Evolutionary conservation across 2,888 invertebrate species (phyloP).

Genomic region (Andrena fulva): DNA sequence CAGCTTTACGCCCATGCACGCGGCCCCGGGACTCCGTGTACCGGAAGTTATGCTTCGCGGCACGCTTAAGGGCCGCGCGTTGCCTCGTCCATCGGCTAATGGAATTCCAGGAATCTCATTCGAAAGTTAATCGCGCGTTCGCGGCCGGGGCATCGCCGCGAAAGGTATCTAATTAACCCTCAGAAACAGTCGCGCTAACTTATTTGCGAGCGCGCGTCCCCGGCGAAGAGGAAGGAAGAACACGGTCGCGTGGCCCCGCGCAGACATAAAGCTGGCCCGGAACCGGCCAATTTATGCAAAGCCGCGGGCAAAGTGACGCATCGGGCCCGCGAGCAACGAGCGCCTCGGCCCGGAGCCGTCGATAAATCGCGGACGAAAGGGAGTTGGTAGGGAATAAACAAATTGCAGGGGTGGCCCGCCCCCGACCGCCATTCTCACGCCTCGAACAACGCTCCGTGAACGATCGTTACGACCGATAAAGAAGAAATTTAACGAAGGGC

Average conservation of each 20-base stretch:
- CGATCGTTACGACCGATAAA: constrained; percentile 76
- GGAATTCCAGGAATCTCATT: constrained; percentile 45
- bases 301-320: background rate
- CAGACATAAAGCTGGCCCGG: constrained; percentile 27
- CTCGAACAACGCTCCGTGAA: constrained; percentile 64
- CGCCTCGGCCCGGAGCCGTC: background rate
- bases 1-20: constrained; percentile 70
- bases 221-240: constrained; percentile 9
- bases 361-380: background rate
- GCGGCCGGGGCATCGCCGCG: constrained; percentile 8
- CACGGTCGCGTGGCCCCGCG: constrained; percentile 11
- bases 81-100: constrained; percentile 43
- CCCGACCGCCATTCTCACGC: constrained; percentile 56
- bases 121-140: constrained; percentile 46
- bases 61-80: constrained; percentile 21
- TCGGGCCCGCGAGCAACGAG: constrained; percentile 22
- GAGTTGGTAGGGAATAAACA: background rate
- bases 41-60: constrained; percentile 28
- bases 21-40: background rate
- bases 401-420: background rate
- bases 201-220: constrained; percentile 30
- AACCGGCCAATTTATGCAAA: constrained; percentile 37
- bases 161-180: constrained; percentile 46
- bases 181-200: constrained; percentile 47
- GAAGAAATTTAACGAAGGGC: constrained; percentile 80